Evolutionary conservation across 2,888 invertebrate species (phyloP), one percentile per base, ranked within the genome.

Genomic region (Stenodema calcarata): DNA sequence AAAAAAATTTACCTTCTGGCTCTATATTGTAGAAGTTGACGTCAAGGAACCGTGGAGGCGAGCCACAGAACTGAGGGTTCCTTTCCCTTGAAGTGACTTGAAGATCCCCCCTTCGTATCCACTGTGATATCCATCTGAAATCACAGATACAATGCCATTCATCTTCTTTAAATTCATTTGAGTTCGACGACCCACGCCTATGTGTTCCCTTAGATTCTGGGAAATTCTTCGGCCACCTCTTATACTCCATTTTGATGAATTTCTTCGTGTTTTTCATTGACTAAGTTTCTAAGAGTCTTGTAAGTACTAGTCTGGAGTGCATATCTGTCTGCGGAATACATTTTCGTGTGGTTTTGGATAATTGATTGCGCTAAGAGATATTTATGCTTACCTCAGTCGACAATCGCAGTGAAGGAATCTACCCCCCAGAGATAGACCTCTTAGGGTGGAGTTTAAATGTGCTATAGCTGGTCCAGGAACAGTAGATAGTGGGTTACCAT

Each of bases 11-110:
- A 93, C 93, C 97, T 90, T 95, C 95, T 0, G 95, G 94, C 91
- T 95, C 95, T 89, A 98, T 96, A 90, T 95, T 96, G 90, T 97
- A 97, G 91, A 98, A 97, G 50, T 95, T 96, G 76, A 95, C 93
- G 88, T 96, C 95, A 87, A 96, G 93, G 90, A 97, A 95, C 88
- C 94, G 93, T 0, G 94, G 92, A 0, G 98, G 98, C 89, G 94
- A 94, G 16, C 97, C 97, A 90, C 97, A 98, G 91, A 97, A 98
- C 91, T 98, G 97, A 9, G 97, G 97, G 91, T 96, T 97, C 89
- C 97, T 93, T 91, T 98, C 98, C 70, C 97, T 93, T 88, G 97
- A 97, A 14, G 97, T 97, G 27, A 98, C 97, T 93, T 98, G 97
- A 62, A 98, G 92, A 91, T 97, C 97, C 16, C 95, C 95, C 88